Percentiles rank a stretch among this genome's conserved stretches.
Evolutionary conservation across 2,113 vertebrate species (phyloP).

Genomic region (Lota lota): DNA sequence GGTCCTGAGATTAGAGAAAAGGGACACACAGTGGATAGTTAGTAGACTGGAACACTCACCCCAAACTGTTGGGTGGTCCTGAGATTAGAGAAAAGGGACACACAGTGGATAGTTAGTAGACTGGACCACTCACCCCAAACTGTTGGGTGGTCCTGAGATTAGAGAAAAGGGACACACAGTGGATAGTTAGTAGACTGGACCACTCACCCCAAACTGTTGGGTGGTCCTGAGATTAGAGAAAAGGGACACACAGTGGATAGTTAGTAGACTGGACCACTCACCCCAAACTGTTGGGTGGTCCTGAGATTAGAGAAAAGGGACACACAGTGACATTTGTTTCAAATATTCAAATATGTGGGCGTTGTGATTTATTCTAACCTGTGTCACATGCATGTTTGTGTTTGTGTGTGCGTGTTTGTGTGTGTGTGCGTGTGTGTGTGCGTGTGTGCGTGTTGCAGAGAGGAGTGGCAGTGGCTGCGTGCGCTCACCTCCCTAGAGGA

Average conservation of each 20-base stretch:
- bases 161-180: background rate
- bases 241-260: background rate
- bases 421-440: constrained; percentile 7
- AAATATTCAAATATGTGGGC: background rate
- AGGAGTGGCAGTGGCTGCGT: constrained; percentile 91
- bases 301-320: background rate
- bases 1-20: too few relatives aligned
- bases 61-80: too few relatives aligned
- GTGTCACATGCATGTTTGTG: background rate
- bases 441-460: constrained; percentile 61
- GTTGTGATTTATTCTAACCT: background rate
- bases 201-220: too few relatives aligned
- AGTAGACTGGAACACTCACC: too few relatives aligned
- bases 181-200: too few relatives aligned
- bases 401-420: constrained; percentile 4
- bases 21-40: background rate
- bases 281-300: too few relatives aligned
- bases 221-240: too few relatives aligned
- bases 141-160: too few relatives aligned
- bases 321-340: background rate
- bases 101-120: background rate
- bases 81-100: background rate
- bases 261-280: too few relatives aligned
- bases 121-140: too few relatives aligned
- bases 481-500: constrained; percentile 76